Conservation (phyloP, 2,113 vertebrate genomes). For the Prinia subflava region DNA sequence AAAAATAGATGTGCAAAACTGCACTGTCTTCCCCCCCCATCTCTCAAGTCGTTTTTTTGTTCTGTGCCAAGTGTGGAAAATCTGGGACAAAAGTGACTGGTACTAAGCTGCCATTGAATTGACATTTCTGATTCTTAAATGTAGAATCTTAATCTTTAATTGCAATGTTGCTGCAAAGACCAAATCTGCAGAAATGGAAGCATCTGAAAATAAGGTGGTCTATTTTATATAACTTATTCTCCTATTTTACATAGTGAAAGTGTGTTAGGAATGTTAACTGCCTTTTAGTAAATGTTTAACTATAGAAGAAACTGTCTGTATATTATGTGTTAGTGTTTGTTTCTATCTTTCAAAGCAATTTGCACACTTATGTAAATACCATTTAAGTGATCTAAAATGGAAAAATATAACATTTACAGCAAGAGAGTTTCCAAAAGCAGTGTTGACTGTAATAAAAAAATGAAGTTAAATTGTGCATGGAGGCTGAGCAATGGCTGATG, state of each 20-base stretch:
- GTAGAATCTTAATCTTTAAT: neutral
- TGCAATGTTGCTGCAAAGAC: conserved; percentile 53
- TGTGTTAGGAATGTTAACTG: conserved; percentile 35
- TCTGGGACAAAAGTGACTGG: neutral
- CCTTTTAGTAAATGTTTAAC: conserved; percentile 40
- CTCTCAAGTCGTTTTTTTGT: neutral
- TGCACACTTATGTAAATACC: conserved; percentile 46
- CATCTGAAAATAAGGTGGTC: conserved; percentile 27
- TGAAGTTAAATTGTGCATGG: conserved; percentile 49
- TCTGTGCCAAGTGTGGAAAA: neutral
- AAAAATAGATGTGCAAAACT: neutral
- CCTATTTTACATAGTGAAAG: conserved; percentile 38
- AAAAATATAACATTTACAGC: conserved; percentile 21
- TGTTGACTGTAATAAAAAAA: neutral
- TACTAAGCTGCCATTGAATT: neutral
- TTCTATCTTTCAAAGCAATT: conserved; percentile 40
- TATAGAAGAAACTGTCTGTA: conserved; percentile 10
- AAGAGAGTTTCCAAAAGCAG: neutral
- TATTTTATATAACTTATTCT: conserved; percentile 59
- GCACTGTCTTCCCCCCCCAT: neutral
- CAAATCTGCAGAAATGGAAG: conserved; percentile 44
- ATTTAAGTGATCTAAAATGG: neutral
- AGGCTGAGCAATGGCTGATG: neutral
- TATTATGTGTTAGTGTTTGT: conserved; percentile 27
- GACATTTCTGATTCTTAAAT: neutral